These are phyloP conservation scores for Netelia inedita DNA, from an alignment of 2,888 invertebrate species.

Conservation along the genomic window DNA sequence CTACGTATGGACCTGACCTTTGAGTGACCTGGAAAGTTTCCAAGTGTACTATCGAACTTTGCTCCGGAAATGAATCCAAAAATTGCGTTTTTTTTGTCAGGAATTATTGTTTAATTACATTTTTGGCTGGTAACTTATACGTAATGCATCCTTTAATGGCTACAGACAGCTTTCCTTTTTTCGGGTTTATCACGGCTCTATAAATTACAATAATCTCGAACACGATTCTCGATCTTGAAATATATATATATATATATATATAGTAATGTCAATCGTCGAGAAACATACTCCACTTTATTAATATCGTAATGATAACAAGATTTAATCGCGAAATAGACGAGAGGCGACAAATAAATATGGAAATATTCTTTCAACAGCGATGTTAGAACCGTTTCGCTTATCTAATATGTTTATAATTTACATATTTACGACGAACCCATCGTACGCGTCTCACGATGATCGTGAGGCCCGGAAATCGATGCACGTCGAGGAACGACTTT, in stretches of 20 bases:
- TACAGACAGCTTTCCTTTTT: constrained; percentile 1
- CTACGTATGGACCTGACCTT: too few species aligned
- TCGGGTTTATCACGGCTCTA: constrained; percentile 43
- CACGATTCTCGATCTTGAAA: constrained; percentile 25
- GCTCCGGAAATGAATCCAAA: too few species aligned
- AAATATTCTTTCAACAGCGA: constrained; percentile 46
- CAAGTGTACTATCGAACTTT: too few species aligned
- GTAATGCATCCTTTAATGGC: constrained; percentile 31
- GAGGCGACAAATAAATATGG: constrained; percentile 9
- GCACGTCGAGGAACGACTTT: constrained; percentile 52
- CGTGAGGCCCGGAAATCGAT: constrained; percentile 38
- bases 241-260: constrained; percentile 8
- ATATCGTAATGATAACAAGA: constrained; percentile 14
- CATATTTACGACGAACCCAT: constrained; percentile 47
- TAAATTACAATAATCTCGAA: constrained; percentile 50
- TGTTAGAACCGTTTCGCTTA: constrained; percentile 61
- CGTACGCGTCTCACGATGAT: constrained; percentile 3
- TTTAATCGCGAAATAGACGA: constrained; percentile 14
- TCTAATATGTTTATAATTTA: constrained; percentile 48
- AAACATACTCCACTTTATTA: constrained; percentile 20
- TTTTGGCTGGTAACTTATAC: too few species aligned
- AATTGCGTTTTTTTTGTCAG: too few species aligned
- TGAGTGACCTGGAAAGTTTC: too few species aligned
- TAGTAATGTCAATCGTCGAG: constrained; percentile 15
- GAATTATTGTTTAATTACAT: too few species aligned